These are phyloP conservation scores for Piliocolobus tephrosceles DNA, from an alignment of 2,113 vertebrate genomes.

Conservation along the genomic window DNA sequence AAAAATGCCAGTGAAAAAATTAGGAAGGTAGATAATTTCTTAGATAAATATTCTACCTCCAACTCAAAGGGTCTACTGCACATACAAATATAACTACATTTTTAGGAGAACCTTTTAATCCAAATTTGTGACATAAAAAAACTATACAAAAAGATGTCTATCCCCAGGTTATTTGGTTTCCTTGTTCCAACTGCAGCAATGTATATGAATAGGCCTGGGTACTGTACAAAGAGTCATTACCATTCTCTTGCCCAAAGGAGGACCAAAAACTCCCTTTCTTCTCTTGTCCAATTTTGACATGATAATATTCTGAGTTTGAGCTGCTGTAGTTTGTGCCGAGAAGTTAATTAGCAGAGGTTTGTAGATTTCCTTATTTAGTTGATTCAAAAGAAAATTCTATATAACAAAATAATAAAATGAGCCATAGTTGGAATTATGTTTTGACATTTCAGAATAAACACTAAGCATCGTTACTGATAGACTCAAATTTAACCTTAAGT, in stretches of 20 bases:
- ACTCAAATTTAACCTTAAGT: background rate
- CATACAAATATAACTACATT: background rate
- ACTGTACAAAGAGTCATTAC: conserved; percentile 74
- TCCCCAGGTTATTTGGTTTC: background rate
- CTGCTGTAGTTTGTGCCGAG: conserved; percentile 94
- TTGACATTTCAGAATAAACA: conserved; percentile 53
- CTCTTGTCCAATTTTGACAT: conserved; percentile 95
- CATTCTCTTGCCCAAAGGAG: conserved; percentile 91
- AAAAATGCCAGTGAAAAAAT: conserved; percentile 17
- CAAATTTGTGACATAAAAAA: background rate
- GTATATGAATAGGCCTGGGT: rapidly evolving
- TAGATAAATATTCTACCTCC: conserved; percentile 10
- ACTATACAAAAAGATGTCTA: background rate
- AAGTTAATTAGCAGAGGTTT: conserved; percentile 94
- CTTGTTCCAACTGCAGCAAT: background rate
- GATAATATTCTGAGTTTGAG: conserved; percentile 94
- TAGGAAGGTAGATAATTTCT: conserved; percentile 2
- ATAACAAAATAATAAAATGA: conserved; percentile 48
- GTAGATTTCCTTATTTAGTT: conserved; percentile 90
- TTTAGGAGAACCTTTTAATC: background rate
- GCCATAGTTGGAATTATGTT: background rate
- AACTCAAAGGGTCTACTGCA: background rate
- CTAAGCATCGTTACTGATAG: background rate
- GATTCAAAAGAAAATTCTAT: conserved; percentile 93
- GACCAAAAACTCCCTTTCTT: conserved; percentile 91